A percentile compares a stretch with the other conserved stretches of the same genome.
phyloP scores from a whole-genome alignment of 2,113 vertebrate species.

The Marcusenius ussheri region DNA sequence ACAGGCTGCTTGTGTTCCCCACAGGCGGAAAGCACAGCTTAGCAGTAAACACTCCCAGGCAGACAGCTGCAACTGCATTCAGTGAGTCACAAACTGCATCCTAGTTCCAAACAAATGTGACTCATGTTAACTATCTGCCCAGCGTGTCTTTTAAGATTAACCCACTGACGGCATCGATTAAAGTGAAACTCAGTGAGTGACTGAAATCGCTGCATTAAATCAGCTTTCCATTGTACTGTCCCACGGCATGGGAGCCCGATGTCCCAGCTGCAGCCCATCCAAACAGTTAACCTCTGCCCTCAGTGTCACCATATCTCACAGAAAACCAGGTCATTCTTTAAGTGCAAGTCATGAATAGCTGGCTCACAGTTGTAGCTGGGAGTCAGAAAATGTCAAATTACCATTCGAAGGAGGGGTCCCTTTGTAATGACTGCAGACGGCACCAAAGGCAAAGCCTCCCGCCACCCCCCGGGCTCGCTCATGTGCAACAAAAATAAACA shows the following conservation, averaged over 20 bases:
- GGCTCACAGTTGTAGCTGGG: background rate
- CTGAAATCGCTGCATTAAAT: background rate
- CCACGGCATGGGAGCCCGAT: background rate
- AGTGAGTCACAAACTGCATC: background rate
- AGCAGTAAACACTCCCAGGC: background rate
- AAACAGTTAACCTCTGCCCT: background rate
- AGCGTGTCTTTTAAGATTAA: background rate
- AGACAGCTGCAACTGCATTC: background rate
- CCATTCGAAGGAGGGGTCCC: background rate
- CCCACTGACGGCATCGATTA: background rate
- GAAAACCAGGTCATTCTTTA: conserved; percentile 1
- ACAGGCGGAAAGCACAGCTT: background rate
- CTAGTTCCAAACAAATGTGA: background rate
- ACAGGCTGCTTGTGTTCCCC: background rate
- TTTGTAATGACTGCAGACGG: background rate
- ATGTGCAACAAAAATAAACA: background rate
- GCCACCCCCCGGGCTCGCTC: background rate
- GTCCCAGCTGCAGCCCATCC: background rate
- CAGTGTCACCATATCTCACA: background rate
- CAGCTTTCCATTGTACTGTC: background rate
- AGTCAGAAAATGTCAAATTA: conserved; percentile 5
- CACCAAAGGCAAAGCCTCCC: background rate
- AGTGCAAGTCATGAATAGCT: background rate
- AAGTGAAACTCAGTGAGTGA: background rate
- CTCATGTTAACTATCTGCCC: background rate